Base-by-base conservation (phyloP, 2,797 vertebrate species). In the Podarcis lilfordi region DNA sequence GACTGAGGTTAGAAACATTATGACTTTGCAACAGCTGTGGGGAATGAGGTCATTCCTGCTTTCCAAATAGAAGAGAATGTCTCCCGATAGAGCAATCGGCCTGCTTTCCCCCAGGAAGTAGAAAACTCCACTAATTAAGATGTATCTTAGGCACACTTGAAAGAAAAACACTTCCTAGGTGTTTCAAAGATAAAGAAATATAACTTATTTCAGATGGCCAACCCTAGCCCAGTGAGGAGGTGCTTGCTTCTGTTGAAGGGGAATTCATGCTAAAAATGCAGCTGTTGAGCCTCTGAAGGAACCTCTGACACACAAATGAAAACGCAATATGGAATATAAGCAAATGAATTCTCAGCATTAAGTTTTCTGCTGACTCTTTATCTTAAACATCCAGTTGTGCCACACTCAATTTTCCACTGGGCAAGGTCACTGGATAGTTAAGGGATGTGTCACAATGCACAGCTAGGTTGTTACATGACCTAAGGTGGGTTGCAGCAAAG, bases 41-140 rank as follows among this genome's bases (percentile, higher is more conserved):
- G 43, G 78, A 85, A n/a, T 89, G 71, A 89, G 88, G 72, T 89
- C 88, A 66, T 85, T 76, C 45, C 80, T 89, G 25, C 78, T 75
- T 89, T 76, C 40, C 59, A 85, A 85, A 81, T 80, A 71, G 40
- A 81, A 55, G 25, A 81, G 40, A 89, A 75, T 85, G 11, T 66
- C 59, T 89, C 88, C 59, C 40, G 32, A 85, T 27, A 80, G 88
- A 85, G 25, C 59, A 72, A 76, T 85, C 29, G 29, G 37, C 32
- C 19, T 32, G 25, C 23, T 89, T 76, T 50, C 85, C 55, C 40
- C 21, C 68, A 85, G 82, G 77, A 85, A 81, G n/a, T 89, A 77
- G 82, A 75, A 89, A 89, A 55, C 3, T 37, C n/a, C 61, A n/a
- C 78, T 85, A 89, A 81, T 89, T 85, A 89, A 85, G n/a, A 50